These are phyloP conservation scores for Myotis planiceps DNA, from an alignment of 2,797 vertebrate genomes.

Conservation along the genomic window DNA sequence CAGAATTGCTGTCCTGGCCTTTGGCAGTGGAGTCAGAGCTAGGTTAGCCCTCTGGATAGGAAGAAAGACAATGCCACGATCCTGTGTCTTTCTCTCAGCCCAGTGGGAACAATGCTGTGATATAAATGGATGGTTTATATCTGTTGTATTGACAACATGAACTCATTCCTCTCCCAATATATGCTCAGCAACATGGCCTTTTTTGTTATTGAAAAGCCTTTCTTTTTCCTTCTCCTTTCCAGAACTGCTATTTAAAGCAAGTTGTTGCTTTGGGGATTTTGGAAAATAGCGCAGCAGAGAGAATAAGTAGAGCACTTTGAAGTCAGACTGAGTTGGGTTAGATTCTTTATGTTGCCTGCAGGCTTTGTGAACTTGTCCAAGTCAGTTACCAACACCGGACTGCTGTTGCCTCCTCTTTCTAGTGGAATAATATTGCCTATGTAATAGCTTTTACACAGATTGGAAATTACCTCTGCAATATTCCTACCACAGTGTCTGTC, in stretches of 20 bases:
- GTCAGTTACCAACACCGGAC: fast-evolving
- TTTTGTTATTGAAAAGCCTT: not conserved
- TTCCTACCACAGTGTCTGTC: not conserved
- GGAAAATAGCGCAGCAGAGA: not conserved
- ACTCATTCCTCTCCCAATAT: not conserved
- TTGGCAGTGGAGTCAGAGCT: not conserved
- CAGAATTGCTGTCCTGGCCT: not conserved
- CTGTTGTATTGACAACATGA: not conserved
- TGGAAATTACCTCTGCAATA: not conserved
- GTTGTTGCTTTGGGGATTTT: not conserved
- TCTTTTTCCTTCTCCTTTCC: not conserved
- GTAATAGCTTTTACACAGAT: not conserved
- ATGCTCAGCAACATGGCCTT: not conserved
- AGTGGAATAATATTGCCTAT: not conserved
- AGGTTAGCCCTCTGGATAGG: not conserved
- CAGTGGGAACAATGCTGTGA: not conserved
- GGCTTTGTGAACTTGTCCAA: not conserved
- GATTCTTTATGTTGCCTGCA: not conserved
- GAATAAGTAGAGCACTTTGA: not conserved
- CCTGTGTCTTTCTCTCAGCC: not conserved
- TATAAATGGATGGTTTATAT: not conserved
- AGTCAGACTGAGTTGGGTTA: not conserved
- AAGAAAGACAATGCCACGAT: not conserved
- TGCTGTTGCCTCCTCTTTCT: not conserved
- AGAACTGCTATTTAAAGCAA: not conserved